Conservation (phyloP, 2,888 invertebrate species). For the Dryobota labecula region DNA sequence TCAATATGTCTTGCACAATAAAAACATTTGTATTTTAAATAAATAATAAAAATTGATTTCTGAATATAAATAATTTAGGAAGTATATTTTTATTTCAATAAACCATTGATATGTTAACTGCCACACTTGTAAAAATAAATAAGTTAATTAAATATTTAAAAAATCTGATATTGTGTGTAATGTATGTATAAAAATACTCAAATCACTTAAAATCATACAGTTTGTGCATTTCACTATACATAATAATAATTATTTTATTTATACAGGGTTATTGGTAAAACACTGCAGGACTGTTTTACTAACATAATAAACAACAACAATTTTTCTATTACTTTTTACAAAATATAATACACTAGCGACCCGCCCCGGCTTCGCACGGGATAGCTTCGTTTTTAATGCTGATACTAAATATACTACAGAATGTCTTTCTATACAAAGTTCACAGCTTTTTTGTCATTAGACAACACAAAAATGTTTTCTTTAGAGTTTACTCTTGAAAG, state of each 20-base stretch:
- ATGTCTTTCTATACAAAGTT: no score
- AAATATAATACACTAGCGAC: no score
- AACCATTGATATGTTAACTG: conserved; percentile 43
- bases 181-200: conserved; percentile 12
- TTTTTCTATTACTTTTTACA: no score
- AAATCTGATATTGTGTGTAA: neutral
- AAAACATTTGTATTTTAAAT: conserved; percentile 14
- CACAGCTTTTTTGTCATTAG: no score
- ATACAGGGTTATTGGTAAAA: no score
- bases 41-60: conserved; percentile 27
- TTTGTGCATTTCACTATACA: conserved; percentile 13
- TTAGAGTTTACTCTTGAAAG: no score
- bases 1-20: conserved; percentile 6
- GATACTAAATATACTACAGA: no score
- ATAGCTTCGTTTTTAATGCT: no score
- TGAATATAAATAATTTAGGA: conserved; percentile 31
- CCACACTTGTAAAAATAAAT: neutral
- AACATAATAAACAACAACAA: no score
- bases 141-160: neutral
- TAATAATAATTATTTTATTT: neutral
- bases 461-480: no score
- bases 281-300: no score
- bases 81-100: conserved; percentile 22
- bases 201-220: neutral
- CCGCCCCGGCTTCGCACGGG: no score